Evolutionary conservation across 2,113 vertebrate genomes (phyloP).

Genomic region (Barnardius zonarius): DNA sequence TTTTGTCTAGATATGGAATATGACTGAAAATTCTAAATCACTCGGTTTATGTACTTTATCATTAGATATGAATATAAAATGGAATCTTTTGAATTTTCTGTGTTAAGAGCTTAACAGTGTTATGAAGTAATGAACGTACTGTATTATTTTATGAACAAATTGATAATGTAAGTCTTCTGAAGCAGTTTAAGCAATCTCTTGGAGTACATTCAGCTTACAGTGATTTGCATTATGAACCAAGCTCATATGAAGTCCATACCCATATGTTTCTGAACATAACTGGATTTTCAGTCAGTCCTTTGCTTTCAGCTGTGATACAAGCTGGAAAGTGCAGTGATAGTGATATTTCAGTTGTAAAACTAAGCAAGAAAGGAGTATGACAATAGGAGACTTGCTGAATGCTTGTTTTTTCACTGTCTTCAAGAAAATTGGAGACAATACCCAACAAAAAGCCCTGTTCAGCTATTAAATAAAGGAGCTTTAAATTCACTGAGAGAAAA

Average conservation of each 20-base stretch:
- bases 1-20: background rate
- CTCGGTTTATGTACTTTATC: background rate
- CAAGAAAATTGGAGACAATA: background rate
- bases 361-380: background rate
- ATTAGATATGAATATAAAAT: background rate
- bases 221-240: background rate
- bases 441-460: fast-evolving
- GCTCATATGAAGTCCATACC: background rate
- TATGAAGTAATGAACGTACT: background rate
- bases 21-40: background rate
- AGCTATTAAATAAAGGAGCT: background rate
- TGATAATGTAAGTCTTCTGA: background rate
- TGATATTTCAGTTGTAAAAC: background rate
- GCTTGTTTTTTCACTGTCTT: background rate
- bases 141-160: background rate
- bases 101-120: background rate
- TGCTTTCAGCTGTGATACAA: background rate
- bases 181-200: background rate
- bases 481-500: background rate
- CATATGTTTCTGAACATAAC: background rate
- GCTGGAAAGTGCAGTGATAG: background rate
- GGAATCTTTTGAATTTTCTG: background rate
- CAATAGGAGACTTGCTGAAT: background rate
- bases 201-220: background rate
- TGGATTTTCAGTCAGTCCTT: background rate